These are phyloP conservation scores for Tachina fera DNA, from an alignment of 2,888 invertebrate genomes.

Conservation along the genomic window DNA sequence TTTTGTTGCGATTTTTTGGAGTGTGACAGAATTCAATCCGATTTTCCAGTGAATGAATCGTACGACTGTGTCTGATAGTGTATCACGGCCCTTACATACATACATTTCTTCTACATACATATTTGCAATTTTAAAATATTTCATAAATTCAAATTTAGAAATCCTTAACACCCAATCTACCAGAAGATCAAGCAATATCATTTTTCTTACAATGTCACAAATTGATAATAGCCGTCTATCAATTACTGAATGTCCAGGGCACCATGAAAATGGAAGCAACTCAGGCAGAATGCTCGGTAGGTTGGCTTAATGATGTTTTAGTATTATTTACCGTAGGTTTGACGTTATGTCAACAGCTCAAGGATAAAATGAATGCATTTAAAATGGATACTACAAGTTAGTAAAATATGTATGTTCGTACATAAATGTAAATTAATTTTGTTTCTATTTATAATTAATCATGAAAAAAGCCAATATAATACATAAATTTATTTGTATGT, in stretches of 20 bases:
- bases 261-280: conserved; percentile 93
- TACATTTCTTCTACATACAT: not conserved
- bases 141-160: conserved; percentile 85
- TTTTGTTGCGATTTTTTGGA: too few species aligned
- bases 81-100: too few species aligned
- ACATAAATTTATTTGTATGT: conserved; percentile 28
- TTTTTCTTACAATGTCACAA: conserved; percentile 98
- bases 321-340: conserved; percentile 94
- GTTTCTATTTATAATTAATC: conserved; percentile 29
- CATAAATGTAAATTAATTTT: not conserved
- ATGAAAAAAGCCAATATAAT: conserved; percentile 31
- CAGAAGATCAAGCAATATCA: conserved; percentile 96
- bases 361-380: conserved; percentile 90
- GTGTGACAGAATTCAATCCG: too few species aligned
- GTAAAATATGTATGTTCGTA: conserved; percentile 51
- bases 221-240: conserved; percentile 95
- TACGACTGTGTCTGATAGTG: too few species aligned
- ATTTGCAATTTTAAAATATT: not conserved
- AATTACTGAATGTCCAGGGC: conserved; percentile 91
- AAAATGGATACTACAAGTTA: conserved; percentile 73
- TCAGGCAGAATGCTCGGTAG: conserved; percentile 95
- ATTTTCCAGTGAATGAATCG: too few species aligned
- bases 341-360: conserved; percentile 96
- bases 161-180: conserved; percentile 94
- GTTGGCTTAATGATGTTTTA: conserved; percentile 96